Evolutionary conservation across 2,888 invertebrate species (phyloP).

Genomic region (Dicranocentrus wangi): DNA sequence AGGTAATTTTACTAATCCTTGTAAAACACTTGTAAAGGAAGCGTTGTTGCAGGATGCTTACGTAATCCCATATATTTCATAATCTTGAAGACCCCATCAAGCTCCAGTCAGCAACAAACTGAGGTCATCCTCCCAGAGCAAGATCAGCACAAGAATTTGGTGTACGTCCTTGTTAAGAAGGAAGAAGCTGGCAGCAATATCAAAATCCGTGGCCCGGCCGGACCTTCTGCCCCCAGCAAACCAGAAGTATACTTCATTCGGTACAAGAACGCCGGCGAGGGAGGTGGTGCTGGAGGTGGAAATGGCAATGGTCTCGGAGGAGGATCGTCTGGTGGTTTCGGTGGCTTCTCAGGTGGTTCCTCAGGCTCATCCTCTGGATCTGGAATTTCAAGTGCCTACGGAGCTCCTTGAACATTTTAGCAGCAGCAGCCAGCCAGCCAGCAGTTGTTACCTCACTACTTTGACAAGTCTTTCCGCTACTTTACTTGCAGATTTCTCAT

Average conservation of each 20-base stretch:
- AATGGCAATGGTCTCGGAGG: conserved; percentile 12
- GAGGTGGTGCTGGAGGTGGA: conserved; percentile 18
- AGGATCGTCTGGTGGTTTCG: conserved; percentile 20
- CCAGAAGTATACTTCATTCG: conserved; percentile 58
- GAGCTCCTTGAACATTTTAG: conserved; percentile 37
- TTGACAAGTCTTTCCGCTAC: background rate
- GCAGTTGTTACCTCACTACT: background rate
- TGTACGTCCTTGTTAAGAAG: conserved; percentile 58
- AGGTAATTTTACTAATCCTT: no score
- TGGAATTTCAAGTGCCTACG: conserved; percentile 42
- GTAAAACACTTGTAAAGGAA: no score
- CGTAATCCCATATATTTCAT: conserved; percentile 52
- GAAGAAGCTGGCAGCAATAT: conserved; percentile 31
- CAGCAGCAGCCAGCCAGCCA: background rate
- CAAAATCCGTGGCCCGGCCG: conserved; percentile 25
- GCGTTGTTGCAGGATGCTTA: no score
- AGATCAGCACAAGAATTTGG: conserved; percentile 46
- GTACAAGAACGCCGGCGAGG: conserved; percentile 30
- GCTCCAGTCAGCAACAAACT: conserved; percentile 44
- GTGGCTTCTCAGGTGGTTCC: conserved; percentile 17
- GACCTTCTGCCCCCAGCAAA: conserved; percentile 38
- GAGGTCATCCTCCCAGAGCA: conserved; percentile 59
- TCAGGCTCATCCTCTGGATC: background rate
- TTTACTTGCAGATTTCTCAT: background rate
- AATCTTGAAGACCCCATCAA: conserved; percentile 52